Percentiles rank a stretch among this genome's conserved stretches.
phyloP scores from a whole-genome alignment of 1,140 invertebrate genomes.

The Leptinotarsa defecta region DNA sequence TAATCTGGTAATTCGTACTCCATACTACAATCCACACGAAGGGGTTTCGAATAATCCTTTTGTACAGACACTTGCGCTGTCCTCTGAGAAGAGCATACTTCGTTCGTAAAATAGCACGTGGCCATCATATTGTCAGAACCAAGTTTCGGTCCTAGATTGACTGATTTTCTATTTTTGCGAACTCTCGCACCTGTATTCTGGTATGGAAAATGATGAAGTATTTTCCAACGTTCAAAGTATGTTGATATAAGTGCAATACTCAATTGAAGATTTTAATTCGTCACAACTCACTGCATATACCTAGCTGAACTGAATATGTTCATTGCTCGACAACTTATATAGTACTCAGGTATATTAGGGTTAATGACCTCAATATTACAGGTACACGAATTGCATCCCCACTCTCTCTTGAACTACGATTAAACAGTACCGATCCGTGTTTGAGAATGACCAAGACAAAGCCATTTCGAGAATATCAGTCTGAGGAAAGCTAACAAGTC shows the following conservation, averaged over 20 bases:
- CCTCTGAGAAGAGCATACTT: slow-evolving; percentile 46
- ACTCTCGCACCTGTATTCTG: background rate
- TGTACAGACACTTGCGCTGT: slow-evolving; percentile 53
- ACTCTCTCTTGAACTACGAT: background rate
- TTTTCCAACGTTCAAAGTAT: background rate
- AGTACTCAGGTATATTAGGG: slow-evolving; percentile 30
- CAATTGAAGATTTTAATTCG: no score
- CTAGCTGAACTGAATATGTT: no score
- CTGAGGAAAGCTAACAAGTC: slow-evolving; percentile 65
- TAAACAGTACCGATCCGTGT: no score
- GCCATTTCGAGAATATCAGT: background rate
- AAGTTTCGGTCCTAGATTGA: slow-evolving; percentile 52
- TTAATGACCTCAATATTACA: background rate
- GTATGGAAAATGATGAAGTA: background rate
- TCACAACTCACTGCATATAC: no score
- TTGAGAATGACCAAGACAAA: no score
- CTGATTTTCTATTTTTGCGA: background rate
- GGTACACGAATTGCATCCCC: slow-evolving; percentile 30
- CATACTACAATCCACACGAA: slow-evolving; percentile 83
- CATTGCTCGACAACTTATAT: no score
- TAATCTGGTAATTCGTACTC: slow-evolving; percentile 81
- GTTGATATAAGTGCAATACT: no score
- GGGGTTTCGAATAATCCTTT: slow-evolving; percentile 77
- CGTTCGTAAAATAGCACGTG: slow-evolving; percentile 54
- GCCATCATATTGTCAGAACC: slow-evolving; percentile 48